Conservation (phyloP, 2,113 vertebrate species). For the Microcebus lehilahytsara region DNA sequence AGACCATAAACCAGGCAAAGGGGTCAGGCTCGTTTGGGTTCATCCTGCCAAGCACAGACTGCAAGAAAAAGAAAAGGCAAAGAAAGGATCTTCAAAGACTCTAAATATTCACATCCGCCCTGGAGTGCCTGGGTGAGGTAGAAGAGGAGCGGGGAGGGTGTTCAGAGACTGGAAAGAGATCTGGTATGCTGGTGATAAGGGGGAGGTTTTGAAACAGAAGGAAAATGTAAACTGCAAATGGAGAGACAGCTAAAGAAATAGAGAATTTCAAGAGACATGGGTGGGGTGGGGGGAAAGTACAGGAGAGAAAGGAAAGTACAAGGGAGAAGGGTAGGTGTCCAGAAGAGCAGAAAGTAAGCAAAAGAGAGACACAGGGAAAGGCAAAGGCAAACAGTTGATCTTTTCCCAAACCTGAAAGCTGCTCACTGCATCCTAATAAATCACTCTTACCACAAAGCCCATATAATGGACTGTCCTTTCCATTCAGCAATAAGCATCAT, state of each 20-base stretch:
- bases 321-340: not conserved
- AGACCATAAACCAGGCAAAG: not conserved
- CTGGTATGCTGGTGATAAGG: not conserved
- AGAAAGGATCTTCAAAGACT: conserved; percentile 18
- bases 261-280: not conserved
- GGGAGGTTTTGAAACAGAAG: not conserved
- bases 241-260: not conserved
- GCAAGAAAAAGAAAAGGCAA: conserved; percentile 25
- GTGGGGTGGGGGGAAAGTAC: not conserved
- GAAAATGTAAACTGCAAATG: conserved; percentile 20
- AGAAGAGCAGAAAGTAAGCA: not conserved
- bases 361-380: not conserved
- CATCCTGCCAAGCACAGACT: conserved; percentile 18
- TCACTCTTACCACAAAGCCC: conserved; percentile 49
- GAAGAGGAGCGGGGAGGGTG: not conserved
- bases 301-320: not conserved
- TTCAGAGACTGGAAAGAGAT: not conserved
- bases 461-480: conserved; percentile 45
- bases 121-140: not conserved
- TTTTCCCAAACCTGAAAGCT: conserved; percentile 58
- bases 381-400: not conserved
- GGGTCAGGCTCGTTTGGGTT: not conserved
- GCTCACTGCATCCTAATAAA: conserved; percentile 49
- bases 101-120: not conserved
- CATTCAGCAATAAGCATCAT: conserved; percentile 25